Evolutionary conservation across 2,888 invertebrate genomes (phyloP).

Genomic region (Microplitis manilae): DNA sequence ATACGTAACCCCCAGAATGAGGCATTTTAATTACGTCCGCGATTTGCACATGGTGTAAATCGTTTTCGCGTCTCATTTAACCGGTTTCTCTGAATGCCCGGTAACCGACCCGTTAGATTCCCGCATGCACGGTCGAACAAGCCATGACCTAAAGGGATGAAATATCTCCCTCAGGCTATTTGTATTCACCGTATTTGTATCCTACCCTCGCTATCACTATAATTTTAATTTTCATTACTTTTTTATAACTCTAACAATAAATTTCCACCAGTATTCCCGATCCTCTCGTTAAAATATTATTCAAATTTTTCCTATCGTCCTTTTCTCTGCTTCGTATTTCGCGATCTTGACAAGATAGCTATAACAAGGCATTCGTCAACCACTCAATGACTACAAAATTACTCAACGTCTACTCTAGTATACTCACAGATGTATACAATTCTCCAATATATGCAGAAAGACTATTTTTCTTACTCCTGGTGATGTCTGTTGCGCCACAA

Average conservation of each 20-base stretch:
- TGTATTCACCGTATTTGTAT: conserved; percentile 4
- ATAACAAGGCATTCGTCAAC: conserved; percentile 22
- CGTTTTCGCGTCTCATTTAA: conserved; percentile 58
- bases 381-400: conserved; percentile 17
- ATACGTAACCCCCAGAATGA: conserved; percentile 29
- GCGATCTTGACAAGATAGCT: not conserved
- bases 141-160: conserved; percentile 19
- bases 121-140: conserved; percentile 24
- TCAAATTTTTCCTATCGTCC: not conserved
- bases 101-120: conserved; percentile 50
- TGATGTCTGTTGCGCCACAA: conserved; percentile 20
- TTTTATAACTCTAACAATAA: not conserved
- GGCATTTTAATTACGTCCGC: conserved; percentile 54
- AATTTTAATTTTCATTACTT: not conserved
- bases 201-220: not conserved
- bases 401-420: conserved; percentile 17
- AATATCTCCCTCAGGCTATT: conserved; percentile 28
- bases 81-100: conserved; percentile 51
- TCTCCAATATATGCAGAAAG: conserved; percentile 43
- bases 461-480: conserved; percentile 35
- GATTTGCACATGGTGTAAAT: conserved; percentile 49
- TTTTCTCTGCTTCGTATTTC: not conserved
- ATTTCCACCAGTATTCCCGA: too few species aligned
- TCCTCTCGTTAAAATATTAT: too few species aligned
- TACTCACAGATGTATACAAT: conserved; percentile 42